phyloP scores from a whole-genome alignment of 2,888 invertebrate species.

The Abrostola tripartita region DNA sequence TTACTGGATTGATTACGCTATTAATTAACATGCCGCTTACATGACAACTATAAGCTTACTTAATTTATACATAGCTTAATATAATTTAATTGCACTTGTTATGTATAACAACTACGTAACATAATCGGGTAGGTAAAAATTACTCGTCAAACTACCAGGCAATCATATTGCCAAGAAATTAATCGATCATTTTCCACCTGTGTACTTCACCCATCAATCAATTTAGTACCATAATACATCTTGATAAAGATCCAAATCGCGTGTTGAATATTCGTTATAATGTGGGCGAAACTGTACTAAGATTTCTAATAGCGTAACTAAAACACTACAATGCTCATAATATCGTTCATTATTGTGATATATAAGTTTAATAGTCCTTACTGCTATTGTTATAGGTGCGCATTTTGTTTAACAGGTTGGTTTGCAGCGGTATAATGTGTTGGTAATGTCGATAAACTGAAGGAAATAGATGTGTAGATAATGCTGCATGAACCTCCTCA shows the following conservation, averaged over 20 bases:
- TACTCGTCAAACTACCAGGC: constrained; percentile 56
- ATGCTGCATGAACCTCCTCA: constrained; percentile 48
- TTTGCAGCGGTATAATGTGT: constrained; percentile 2
- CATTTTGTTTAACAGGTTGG: constrained; percentile 13
- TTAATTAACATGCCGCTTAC: too few relatives aligned
- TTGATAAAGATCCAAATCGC: constrained; percentile 34
- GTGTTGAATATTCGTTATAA: constrained; percentile 29
- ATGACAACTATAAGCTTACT: too few relatives aligned
- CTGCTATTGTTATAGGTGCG: background rate
- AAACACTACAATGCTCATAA: constrained; percentile 17
- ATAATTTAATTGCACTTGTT: constrained; percentile 8
- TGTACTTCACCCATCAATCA: constrained; percentile 35
- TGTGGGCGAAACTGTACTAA: constrained; percentile 36
- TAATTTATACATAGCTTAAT: too few relatives aligned
- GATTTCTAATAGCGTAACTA: constrained; percentile 52
- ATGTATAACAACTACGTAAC: constrained; percentile 13
- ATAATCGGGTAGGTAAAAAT: constrained; percentile 44
- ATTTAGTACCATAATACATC: constrained; percentile 35
- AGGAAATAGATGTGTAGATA: constrained; percentile 62
- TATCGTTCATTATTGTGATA: constrained; percentile 5
- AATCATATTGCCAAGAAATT: constrained; percentile 54
- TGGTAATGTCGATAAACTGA: constrained; percentile 36
- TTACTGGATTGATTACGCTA: too few relatives aligned
- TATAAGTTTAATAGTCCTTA: constrained; percentile 14
- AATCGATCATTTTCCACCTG: constrained; percentile 51